Conservation (phyloP, 2,113 vertebrate genomes). For the Caloenas nicobarica region DNA sequence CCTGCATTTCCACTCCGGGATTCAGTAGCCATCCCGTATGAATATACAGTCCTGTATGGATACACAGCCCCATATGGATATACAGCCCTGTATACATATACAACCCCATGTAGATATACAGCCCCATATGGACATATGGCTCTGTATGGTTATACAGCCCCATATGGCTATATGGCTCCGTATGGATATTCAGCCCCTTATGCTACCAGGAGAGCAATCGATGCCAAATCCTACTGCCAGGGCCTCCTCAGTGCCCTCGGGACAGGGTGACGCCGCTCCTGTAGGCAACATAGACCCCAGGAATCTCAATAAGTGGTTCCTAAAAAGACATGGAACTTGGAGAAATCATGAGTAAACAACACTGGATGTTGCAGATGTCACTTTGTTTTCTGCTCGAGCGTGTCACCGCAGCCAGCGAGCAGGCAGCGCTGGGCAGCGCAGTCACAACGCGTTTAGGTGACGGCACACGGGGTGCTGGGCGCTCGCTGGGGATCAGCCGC, state of each 20-base stretch:
- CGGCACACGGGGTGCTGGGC: fast-evolving
- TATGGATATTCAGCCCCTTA: no score
- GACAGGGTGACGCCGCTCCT: background rate
- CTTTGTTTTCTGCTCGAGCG: fast-evolving
- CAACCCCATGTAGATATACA: no score
- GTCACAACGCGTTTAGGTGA: background rate
- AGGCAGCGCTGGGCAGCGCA: background rate
- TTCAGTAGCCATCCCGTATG: fast-evolving
- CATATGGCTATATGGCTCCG: no score
- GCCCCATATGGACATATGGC: no score
- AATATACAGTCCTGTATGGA: fast-evolving
- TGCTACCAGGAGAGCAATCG: no score
- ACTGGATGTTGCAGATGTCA: fast-evolving
- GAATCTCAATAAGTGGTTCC: background rate
- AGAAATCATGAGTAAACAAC: fast-evolving
- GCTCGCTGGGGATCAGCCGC: background rate
- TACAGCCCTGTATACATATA: no score
- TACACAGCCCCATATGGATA: no score
- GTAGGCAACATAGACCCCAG: fast-evolving
- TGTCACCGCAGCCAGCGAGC: background rate
- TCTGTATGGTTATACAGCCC: no score
- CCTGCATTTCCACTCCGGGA: background rate
- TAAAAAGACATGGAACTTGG: fast-evolving
- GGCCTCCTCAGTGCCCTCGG: no score
- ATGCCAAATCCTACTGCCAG: no score